Conservation (phyloP, 2,797 vertebrate species). For the Acomys russatus region DNA sequence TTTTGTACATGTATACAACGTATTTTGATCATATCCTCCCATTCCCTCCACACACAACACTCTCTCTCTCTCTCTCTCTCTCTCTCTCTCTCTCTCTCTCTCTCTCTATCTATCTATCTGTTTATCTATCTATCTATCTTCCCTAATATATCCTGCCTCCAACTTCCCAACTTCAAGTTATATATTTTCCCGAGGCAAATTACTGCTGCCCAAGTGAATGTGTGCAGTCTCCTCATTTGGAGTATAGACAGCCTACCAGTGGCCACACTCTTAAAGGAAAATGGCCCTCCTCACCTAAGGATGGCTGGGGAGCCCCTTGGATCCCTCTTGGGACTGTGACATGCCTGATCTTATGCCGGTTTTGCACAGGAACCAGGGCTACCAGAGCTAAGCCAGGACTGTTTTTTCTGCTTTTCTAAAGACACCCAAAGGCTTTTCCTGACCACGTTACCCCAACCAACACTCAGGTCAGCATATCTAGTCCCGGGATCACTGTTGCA, state of each 20-base stretch:
- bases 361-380: neutral
- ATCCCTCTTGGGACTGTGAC: neutral
- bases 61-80: neutral
- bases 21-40: neutral
- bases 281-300: neutral
- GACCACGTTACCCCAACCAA: too few species aligned
- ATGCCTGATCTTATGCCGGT: neutral
- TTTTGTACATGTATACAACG: neutral
- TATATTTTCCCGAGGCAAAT: neutral
- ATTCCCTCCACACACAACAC: neutral
- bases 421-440: slow-evolving; percentile 29
- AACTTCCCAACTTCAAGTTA: neutral
- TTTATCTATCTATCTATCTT: too few species aligned
- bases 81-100: neutral
- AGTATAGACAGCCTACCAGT: neutral
- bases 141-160: neutral
- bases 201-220: neutral
- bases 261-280: neutral
- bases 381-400: neutral
- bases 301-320: neutral
- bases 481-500: neutral
- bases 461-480: too few species aligned
- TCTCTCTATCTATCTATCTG: too few species aligned
- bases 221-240: neutral
- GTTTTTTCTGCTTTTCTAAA: slow-evolving; percentile 36